Percentiles rank a stretch among this genome's conserved stretches.
Conservation (phyloP, 2,797 vertebrate genomes). For the Fratercula arctica region DNA sequence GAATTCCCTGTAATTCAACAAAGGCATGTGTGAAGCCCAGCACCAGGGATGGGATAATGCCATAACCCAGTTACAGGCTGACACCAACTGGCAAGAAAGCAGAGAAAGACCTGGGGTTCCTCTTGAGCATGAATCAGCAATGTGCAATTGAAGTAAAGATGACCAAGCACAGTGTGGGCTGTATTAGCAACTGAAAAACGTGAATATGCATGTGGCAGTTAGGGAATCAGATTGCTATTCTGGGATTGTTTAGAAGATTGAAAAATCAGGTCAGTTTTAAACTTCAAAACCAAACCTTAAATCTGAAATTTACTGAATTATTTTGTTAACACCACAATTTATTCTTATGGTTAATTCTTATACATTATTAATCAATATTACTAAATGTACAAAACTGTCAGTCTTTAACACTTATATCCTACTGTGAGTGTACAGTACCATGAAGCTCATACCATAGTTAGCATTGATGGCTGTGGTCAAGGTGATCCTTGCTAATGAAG, state of each 20-base stretch:
- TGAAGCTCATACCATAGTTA: not conserved
- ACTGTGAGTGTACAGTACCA: not conserved
- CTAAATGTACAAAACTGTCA: not conserved
- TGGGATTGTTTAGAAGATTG: not conserved
- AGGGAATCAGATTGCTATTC: not conserved
- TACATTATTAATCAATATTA: not conserved
- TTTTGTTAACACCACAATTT: not conserved
- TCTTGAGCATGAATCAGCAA: not conserved
- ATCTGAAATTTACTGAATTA: not conserved
- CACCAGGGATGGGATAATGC: not conserved
- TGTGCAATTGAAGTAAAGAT: not conserved
- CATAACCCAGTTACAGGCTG: not conserved
- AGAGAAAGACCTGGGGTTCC: not conserved
- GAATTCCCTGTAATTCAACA: not conserved
- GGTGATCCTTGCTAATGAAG: not conserved
- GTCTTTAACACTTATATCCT: not conserved
- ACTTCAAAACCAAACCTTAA: not conserved
- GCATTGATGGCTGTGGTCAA: not conserved
- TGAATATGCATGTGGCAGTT: not conserved
- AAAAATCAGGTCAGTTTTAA: not conserved
- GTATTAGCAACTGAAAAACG: not conserved
- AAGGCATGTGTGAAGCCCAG: not conserved
- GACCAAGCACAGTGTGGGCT: not conserved
- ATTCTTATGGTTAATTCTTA: not conserved
- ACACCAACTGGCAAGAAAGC: not conserved